Conservation (phyloP, 2,888 invertebrate species). For the Blastobasis lacticolella region DNA sequence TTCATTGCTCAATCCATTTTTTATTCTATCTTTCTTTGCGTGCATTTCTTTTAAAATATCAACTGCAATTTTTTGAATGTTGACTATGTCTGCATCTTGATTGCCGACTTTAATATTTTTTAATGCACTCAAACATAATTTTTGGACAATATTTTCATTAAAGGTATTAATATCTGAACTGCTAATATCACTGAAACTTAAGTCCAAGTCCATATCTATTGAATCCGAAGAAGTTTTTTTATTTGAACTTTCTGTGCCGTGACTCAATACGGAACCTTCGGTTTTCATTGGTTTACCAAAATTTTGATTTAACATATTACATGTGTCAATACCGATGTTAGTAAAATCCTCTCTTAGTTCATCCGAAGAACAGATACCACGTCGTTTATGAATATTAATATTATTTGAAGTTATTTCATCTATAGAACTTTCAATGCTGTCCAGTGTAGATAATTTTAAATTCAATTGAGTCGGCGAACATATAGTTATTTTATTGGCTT, state of each 20-base stretch:
- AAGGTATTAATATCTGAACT: constrained; percentile 71
- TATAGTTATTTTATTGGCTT: constrained; percentile 49
- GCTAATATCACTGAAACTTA: constrained; percentile 71
- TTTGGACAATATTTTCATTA: constrained; percentile 71
- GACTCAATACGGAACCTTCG: constrained; percentile 60
- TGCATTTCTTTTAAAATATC: constrained; percentile 72
- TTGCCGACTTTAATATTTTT: constrained; percentile 72
- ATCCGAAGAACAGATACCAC: constrained; percentile 73
- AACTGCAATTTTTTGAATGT: constrained; percentile 69
- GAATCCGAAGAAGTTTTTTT: constrained; percentile 70
- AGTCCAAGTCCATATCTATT: constrained; percentile 68
- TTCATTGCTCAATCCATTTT: constrained; percentile 42
- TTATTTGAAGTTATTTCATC: constrained; percentile 60
- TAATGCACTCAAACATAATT: constrained; percentile 65
- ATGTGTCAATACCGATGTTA: constrained; percentile 45
- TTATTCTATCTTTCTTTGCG: constrained; percentile 61
- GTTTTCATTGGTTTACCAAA: constrained; percentile 55
- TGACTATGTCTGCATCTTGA: constrained; percentile 70
- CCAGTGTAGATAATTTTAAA: constrained; percentile 55
- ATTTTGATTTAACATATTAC: constrained; percentile 46
- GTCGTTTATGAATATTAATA: constrained; percentile 66
- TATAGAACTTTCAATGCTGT: constrained; percentile 59
- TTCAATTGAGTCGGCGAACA: constrained; percentile 67
- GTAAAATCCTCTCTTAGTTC: constrained; percentile 59
- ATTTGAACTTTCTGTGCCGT: constrained; percentile 62